Base-by-base conservation (phyloP, 2,888 invertebrate genomes). In the Piscicola geometra region DNA sequence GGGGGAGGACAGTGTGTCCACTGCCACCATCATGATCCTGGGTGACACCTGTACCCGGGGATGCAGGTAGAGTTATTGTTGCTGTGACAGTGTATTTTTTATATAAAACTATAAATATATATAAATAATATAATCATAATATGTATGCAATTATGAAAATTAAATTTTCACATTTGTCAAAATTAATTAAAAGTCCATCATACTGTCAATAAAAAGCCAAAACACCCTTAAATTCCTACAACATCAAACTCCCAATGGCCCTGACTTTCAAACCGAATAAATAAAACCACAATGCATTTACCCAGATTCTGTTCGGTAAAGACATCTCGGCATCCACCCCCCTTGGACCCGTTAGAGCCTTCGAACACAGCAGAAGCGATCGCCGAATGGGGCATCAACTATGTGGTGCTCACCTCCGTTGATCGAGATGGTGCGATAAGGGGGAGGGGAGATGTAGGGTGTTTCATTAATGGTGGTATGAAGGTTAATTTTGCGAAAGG, bases 11-110 rank as follows among this genome's bases (percentile, higher is more conserved):
- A 92, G 92, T 41, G 94, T 93, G 28, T 93, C 98, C n/a, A 99
- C 99, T 32, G 99, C 99, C 1, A 99, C 99, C 69, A 98, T 99
- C 75, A 99, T 99, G 99, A 94, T 94, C 86, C 82, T 99, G 89
- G 99, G 99, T n/a, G 98, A 99, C 86, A 96, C 96, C 0, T 99
- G 99, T 83, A 99, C 99, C 0, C 89, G 99, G 78, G 98, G 96
- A 33, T 99, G 99, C 85, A 89, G 96, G 83, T 56, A n/a, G n/a
- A n/a, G n/a, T n/a, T n/a, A n/a, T n/a, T n/a, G n/a, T n/a, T n/a
- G n/a, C n/a, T n/a, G n/a, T n/a, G n/a, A n/a, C n/a, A n/a, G n/a
- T n/a, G n/a, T n/a, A n/a, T n/a, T n/a, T n/a, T n/a, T n/a, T n/a
- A n/a, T n/a, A n/a, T n/a, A n/a, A n/a, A n/a, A n/a, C n/a, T n/a